phyloP scores from a whole-genome alignment of 2,113 vertebrate species.

The Turnix velox region DNA sequence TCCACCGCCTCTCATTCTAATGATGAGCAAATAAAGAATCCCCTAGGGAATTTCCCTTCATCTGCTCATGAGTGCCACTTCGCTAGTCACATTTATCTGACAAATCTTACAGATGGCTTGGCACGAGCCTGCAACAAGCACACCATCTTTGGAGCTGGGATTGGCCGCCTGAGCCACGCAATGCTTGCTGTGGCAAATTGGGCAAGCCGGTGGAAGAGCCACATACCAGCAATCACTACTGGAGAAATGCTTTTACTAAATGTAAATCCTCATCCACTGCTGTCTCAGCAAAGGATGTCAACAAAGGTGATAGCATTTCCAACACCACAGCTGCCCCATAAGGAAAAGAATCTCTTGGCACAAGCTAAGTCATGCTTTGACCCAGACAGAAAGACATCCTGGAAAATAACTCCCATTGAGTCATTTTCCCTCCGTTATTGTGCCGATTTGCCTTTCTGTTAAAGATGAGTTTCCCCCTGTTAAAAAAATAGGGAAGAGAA shows the following conservation, averaged over 20 bases:
- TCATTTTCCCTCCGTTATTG: conserved; percentile 46
- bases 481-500: conserved; percentile 45
- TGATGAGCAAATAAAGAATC: conserved; percentile 52
- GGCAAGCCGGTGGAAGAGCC: neutral
- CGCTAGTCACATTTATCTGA: conserved; percentile 66
- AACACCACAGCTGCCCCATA: accelerated
- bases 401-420: conserved; percentile 15
- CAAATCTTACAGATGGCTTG: conserved; percentile 68
- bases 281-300: neutral
- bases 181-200: neutral
- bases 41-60: conserved; percentile 65
- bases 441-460: conserved; percentile 30
- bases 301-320: neutral
- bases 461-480: neutral
- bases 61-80: conserved; percentile 66
- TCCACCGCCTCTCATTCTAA: conserved; percentile 50
- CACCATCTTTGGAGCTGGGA: conserved; percentile 57
- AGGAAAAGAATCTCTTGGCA: neutral
- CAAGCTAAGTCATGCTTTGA: neutral
- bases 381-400: conserved; percentile 23
- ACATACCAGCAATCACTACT: neutral
- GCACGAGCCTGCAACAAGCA: conserved; percentile 47
- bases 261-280: neutral
- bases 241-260: neutral
- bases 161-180: neutral